Evolutionary conservation across 1,140 invertebrate species (phyloP).

Genomic region (Scaptomyza hsui): DNA sequence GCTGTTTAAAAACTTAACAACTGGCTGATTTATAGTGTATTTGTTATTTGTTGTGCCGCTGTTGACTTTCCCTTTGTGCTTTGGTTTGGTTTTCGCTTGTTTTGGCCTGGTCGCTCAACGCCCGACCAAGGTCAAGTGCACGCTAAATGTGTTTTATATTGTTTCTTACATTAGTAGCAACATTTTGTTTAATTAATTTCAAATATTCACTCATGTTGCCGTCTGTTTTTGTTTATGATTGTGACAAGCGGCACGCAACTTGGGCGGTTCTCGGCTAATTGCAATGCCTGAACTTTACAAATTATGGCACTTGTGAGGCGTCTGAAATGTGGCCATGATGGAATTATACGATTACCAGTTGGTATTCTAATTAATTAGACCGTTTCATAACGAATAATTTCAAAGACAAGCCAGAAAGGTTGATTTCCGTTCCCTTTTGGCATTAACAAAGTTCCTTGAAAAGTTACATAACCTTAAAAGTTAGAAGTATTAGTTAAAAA

Average conservation of each 20-base stretch:
- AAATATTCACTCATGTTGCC: constrained; percentile 38
- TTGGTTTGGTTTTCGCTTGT: constrained; percentile 34
- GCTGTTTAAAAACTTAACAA: no score
- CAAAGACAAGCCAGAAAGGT: not conserved
- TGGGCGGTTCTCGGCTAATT: constrained; percentile 46
- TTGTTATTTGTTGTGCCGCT: not conserved
- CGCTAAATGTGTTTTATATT: constrained; percentile 58
- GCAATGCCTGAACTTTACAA: constrained; percentile 1
- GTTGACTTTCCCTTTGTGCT: constrained; percentile 5
- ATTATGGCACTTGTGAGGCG: constrained; percentile 7
- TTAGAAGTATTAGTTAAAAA: no score
- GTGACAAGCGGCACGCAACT: constrained; percentile 58
- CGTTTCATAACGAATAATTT: not conserved
- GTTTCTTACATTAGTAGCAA: constrained; percentile 58
- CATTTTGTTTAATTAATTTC: constrained; percentile 62
- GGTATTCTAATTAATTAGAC: not conserved
- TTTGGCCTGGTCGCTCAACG: constrained; percentile 31
- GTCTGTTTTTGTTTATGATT: constrained; percentile 28
- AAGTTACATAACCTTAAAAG: not conserved
- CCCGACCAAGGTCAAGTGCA: constrained; percentile 55
- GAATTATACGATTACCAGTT: not conserved
- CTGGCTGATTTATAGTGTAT: no score
- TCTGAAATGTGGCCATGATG: constrained; percentile 16
- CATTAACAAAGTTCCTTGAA: not conserved
- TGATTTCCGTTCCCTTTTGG: not conserved